Base-by-base conservation (phyloP, 2,113 vertebrate genomes). In the Casuarius casuarius region DNA sequence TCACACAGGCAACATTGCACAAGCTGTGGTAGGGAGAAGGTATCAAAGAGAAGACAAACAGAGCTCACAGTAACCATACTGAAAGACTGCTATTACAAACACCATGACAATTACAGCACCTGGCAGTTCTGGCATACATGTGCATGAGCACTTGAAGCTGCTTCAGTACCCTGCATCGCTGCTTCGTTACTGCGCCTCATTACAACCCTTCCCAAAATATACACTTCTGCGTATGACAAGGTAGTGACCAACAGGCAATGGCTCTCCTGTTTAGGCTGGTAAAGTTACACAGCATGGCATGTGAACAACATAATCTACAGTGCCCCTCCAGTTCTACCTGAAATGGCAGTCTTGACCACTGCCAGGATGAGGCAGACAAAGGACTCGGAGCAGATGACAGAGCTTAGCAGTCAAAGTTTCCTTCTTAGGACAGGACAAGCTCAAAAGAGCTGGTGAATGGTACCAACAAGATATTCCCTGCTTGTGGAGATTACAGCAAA, bases 71-170 rank as follows among this genome's bases (percentile, higher is more conserved):
- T 25, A 59, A 59, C 38, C 26, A 28, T 20, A n/a, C 2, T 35
- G 31, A 40, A 79, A 72, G 44, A 15, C 44, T 35, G 23, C 31
- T 65, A 16, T 40, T 63, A 79, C 10, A 83, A 58, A 49, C 16
- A 79, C 22, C 13, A 48, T 7, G 46, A 67, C 42, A 75, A 44
- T 40, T 38, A 63, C 1, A 75, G 46, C 42, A 72, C 42, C 70
- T 68, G 52, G 40, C 26, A 56, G 21, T 51, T 83, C 51, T 65
- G 20, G 40, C 16, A 52, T 10, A n/a, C 0, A 0, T 4, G 29
- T 44, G 44, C 48, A 22, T 2, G 5, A 91, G 59, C 35, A 49
- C 68, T 5, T 65, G 20, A 89, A 76, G 49, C 12, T 40, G 31
- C 23, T 66, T 73, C n/a, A 44, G 44, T 59, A 87, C 7, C 13